Base-by-base conservation (phyloP, 30 jellyfish, hydroid and myxozoan genomes). In the Chrysaora quinquecirrha region DNA sequence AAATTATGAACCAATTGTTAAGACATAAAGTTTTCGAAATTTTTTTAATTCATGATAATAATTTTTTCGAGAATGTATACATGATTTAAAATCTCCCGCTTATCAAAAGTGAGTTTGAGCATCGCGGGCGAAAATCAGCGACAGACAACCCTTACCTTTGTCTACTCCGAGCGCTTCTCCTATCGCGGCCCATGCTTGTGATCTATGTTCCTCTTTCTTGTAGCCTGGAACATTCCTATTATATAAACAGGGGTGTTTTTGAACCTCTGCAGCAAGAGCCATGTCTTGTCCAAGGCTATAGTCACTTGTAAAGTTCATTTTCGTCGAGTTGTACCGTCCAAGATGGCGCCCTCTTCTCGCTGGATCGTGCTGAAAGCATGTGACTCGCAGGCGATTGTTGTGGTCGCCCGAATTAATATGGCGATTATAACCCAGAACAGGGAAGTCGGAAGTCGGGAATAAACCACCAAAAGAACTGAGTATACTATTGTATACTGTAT, bases 141-240 rank as follows among this genome's bases (percentile, higher is more conserved):
- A 64, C 52, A 18, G 76, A 7, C 19, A 11, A n/a, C 23, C 7
- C 76, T 70, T 43, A 70, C 82, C 82, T 70, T 70, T 43, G 34
- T 30, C 58, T 31, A 70, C 30, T 7, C 68, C 68, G 7, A 70
- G 30, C 6, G 18, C 82, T 29, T 70, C 82, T 2, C 49, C 82
- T 2, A 70, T 24, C 12, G n/a, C 69, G 29, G 10, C 77, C 82
- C 82, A 70, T 3, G 82, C 82, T 70, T 70, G 16, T 24, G 21
- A 12, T 7, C 34, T 18, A 30, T 3, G 34, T 19, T 16, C 23
- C 54, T 27, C 58, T 28, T 74, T 33, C 27, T 74, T 74, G 79
- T 74, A 74, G 50, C 79, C 48, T 4, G 20, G 7, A 10, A 24
- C 20, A 16, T 12, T 16, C 50, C 64, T 48, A 30, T 74, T 49